Evolutionary conservation across 2,113 vertebrate species (phyloP).

Genomic region (Neolamprologus sp.): DNA sequence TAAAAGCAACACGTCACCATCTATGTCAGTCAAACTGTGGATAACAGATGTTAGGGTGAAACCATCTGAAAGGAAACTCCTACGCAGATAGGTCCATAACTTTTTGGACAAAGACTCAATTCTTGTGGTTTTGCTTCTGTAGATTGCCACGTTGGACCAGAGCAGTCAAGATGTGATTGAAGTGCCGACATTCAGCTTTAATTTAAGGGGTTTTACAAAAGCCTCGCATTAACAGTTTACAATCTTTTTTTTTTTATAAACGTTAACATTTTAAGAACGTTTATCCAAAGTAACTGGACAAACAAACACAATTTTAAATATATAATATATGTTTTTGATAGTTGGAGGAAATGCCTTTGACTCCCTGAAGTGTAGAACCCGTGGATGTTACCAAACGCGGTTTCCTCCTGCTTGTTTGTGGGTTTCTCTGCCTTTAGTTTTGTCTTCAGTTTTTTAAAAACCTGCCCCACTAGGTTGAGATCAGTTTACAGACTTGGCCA

Average conservation of each 20-base stretch:
- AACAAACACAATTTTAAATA: neutral
- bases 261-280: neutral
- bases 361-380: neutral
- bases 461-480: neutral
- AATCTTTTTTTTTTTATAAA: neutral
- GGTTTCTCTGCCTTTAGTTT: neutral
- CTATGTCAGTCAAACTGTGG: neutral
- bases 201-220: neutral
- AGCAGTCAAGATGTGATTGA: neutral
- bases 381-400: neutral
- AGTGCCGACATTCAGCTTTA: neutral
- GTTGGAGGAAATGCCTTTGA: neutral
- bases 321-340: neutral
- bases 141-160: neutral
- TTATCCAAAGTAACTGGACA: neutral
- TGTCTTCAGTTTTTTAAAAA: neutral
- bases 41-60: slow-evolving; percentile 1
- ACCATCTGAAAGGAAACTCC: neutral
- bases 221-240: neutral
- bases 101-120: neutral
- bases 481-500: neutral
- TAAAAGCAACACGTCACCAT: neutral
- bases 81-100: neutral
- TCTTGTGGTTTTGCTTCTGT: neutral
- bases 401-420: neutral